Evolutionary conservation across 2,113 vertebrate species (phyloP), one percentile per base, ranked within the genome.

Genomic region (Tragelaphus buxtoni): DNA sequence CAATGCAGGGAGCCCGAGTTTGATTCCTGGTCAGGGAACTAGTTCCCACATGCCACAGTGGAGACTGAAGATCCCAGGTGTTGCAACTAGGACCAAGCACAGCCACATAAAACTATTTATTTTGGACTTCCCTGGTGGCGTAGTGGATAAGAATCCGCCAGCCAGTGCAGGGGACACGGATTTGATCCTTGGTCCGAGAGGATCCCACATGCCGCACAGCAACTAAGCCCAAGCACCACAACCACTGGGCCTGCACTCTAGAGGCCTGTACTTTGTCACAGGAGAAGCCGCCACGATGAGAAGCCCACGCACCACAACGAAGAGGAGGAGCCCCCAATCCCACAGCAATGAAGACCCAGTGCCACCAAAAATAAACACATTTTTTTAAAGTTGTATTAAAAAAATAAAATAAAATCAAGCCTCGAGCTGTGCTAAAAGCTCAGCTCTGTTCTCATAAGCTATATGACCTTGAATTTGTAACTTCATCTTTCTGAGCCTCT

Each of bases 301-400:
- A 72, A 26, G 22, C 22, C 69, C 5, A 26, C 0, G 1, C 11
- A 13, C 58, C 69, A 24, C 39, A 74, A 6, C 0, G 3, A 42
- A 74, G 10, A 13, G 11, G 10, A 13, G 11, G 20, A 74, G 39
- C 22, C 69, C 39, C 69, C 12, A 2, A 2, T 74, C 22, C 69
- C 69, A 74, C 69, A 26, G 69, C 39, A 13, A 3, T 42, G 69
- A 42, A 42, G 39, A 42, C 69, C 39, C 22, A 7, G 69, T 42
- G 69, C 69, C 22, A 4, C 39, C 69, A 74, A 74, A 42, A 7
- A 42, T 74, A 42, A 42, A 42, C 22, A 74, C 12, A 5, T n/a
- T 10, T 9, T n/a, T 58, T n/a, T 24, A 6, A 72, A 39, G 35
- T 72, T 22, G 18, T 39, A 74, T 39, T 1, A 22, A 69, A 35